Conservation (phyloP, 2,888 invertebrate species). For the Clepsis dumicolana region DNA sequence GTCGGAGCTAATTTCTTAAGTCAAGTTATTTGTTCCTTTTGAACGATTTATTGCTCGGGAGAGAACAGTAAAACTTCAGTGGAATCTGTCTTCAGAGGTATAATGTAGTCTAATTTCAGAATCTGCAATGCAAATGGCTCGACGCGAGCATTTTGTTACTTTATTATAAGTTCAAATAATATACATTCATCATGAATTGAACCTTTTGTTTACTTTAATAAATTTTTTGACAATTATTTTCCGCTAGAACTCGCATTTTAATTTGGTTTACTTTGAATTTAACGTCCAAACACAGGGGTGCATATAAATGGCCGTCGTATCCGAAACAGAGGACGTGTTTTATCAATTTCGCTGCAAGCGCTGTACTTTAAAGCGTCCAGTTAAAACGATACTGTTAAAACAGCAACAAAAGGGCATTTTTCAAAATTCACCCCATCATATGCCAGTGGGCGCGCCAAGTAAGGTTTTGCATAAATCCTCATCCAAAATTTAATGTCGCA, state of each 20-base stretch:
- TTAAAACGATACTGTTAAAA: constrained; percentile 20
- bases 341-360: constrained; percentile 27
- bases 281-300: constrained; percentile 37
- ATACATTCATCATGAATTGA: constrained; percentile 18
- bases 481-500: constrained; percentile 67
- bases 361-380: constrained; percentile 4
- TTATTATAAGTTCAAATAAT: constrained; percentile 24
- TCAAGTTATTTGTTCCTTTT: constrained; percentile 75
- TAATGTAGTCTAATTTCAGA: constrained; percentile 71
- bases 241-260: constrained; percentile 18
- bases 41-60: constrained; percentile 72
- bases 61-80: constrained; percentile 63
- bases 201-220: background rate
- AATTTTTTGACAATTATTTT: constrained; percentile 15
- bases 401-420: constrained; percentile 17
- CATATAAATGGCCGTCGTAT: constrained; percentile 32
- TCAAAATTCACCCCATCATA: constrained; percentile 40
- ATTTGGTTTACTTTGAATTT: constrained; percentile 33
- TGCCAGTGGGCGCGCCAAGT: constrained; percentile 45
- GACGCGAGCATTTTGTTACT: constrained; percentile 50
- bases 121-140: constrained; percentile 60
- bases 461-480: constrained; percentile 59
- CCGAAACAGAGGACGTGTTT: constrained; percentile 18
- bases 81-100: constrained; percentile 69
- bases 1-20: constrained; percentile 71